Percentiles rank a stretch among this genome's conserved stretches.
Evolutionary conservation across 2,797 vertebrate species (phyloP).

Genomic region (Furcifer pardalis): DNA sequence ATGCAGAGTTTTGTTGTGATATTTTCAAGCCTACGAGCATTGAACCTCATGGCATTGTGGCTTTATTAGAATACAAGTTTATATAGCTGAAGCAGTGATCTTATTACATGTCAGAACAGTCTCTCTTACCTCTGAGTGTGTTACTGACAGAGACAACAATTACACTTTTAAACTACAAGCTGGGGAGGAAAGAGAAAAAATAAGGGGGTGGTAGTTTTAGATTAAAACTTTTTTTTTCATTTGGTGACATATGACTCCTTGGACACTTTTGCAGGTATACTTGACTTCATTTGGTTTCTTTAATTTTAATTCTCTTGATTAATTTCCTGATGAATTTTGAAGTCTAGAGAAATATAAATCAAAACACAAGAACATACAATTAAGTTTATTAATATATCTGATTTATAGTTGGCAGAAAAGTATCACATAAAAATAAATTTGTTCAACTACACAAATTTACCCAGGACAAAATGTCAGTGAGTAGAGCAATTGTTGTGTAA

Average conservation of each 20-base stretch:
- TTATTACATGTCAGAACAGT: neutral
- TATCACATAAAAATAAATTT: too few species aligned
- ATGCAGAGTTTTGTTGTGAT: neutral
- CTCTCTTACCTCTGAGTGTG: neutral
- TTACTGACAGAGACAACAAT: neutral
- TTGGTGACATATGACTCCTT: neutral
- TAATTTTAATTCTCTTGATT: neutral
- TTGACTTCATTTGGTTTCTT: neutral
- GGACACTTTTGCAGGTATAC: neutral
- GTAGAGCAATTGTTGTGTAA: neutral
- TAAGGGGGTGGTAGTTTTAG: neutral
- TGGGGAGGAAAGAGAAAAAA: neutral
- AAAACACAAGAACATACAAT: too few species aligned
- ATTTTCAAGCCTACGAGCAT: conserved; percentile 16
- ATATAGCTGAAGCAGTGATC: neutral
- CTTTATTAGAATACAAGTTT: neutral
- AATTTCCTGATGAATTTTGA: neutral
- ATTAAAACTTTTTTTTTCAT: neutral
- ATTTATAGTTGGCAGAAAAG: too few species aligned
- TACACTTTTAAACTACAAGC: neutral
- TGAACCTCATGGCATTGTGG: neutral
- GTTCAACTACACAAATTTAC: neutral
- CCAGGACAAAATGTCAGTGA: neutral
- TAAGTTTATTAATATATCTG: too few species aligned
- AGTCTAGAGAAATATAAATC: too few species aligned